These are phyloP conservation scores for Capitella teleta DNA, from an alignment of 1,140 invertebrate species.

Conservation along the genomic window DNA sequence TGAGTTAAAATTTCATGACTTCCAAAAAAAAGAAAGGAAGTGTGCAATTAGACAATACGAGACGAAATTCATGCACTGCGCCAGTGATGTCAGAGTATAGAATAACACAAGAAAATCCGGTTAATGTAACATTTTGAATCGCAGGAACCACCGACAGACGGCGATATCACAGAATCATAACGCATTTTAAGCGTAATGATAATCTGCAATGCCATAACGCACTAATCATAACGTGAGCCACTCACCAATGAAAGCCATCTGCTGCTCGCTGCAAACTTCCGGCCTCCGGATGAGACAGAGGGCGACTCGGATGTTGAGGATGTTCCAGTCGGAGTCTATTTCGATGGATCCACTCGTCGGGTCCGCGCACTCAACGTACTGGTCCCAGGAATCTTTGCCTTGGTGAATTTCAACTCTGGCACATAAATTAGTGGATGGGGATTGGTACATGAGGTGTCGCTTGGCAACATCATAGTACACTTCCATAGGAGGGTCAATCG, in stretches of 20 bases:
- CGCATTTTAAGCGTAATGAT: too few species aligned
- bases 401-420: slow-evolving; percentile 1
- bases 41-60: too few species aligned
- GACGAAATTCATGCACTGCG: too few species aligned
- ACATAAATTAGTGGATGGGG: slow-evolving; percentile 3
- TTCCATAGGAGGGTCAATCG: neutral
- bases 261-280: slow-evolving; percentile 5
- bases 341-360: neutral
- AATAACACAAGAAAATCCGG: too few species aligned
- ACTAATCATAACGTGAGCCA: neutral
- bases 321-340: neutral
- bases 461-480: neutral
- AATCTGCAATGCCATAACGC: neutral
- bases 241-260: slow-evolving; percentile 4
- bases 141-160: too few species aligned
- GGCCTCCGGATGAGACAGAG: neutral
- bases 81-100: too few species aligned
- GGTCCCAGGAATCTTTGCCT: neutral
- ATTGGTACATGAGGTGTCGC: neutral
- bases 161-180: too few species aligned
- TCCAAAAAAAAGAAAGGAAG: too few species aligned
- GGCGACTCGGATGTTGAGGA: neutral
- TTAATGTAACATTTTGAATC: too few species aligned
- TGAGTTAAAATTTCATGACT: too few species aligned
- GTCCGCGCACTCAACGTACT: neutral